Conservation (phyloP, 2,113 vertebrate genomes). For the Leucoraja erinaceus region DNA sequence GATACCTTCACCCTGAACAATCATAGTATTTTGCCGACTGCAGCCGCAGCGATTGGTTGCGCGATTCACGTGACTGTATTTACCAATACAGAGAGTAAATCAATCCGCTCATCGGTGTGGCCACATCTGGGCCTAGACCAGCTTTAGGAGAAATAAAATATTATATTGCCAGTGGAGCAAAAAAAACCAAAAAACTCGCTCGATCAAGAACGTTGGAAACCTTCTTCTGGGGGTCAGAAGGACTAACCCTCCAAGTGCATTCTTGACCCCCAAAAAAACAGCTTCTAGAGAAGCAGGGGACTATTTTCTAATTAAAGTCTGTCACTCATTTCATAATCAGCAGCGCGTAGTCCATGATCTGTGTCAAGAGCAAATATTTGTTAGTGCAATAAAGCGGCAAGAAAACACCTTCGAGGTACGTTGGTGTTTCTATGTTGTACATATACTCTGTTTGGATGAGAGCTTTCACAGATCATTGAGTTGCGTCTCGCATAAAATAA, state of each 20-base stretch:
- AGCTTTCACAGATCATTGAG: constrained; percentile 60
- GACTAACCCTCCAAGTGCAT: not conserved
- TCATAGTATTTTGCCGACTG: constrained; percentile 96
- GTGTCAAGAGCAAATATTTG: constrained; percentile 45
- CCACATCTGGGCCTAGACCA: constrained; percentile 16
- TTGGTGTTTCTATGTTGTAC: constrained; percentile 48
- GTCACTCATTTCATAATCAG: constrained; percentile 54
- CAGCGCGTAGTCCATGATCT: constrained; percentile 41
- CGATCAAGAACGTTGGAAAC: constrained; percentile 43
- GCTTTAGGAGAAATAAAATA: not conserved
- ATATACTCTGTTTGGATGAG: constrained; percentile 54
- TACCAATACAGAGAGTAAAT: constrained; percentile 99
- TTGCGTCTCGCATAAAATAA: constrained; percentile 60
- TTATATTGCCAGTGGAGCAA: not conserved
- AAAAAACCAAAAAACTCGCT: constrained; percentile 43
- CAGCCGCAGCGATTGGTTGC: constrained; percentile 94
- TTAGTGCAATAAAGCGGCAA: constrained; percentile 52
- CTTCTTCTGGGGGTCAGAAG: not conserved
- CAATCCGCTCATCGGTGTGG: constrained; percentile 73
- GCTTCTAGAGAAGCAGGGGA: constrained; percentile 48
- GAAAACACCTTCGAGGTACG: constrained; percentile 51
- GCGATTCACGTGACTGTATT: constrained; percentile 99
- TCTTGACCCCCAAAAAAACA: not conserved
- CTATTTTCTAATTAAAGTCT: constrained; percentile 61
- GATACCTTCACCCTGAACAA: constrained; percentile 89